phyloP scores from a whole-genome alignment of 2,113 vertebrate species.

The Pleuronectes platessa region DNA sequence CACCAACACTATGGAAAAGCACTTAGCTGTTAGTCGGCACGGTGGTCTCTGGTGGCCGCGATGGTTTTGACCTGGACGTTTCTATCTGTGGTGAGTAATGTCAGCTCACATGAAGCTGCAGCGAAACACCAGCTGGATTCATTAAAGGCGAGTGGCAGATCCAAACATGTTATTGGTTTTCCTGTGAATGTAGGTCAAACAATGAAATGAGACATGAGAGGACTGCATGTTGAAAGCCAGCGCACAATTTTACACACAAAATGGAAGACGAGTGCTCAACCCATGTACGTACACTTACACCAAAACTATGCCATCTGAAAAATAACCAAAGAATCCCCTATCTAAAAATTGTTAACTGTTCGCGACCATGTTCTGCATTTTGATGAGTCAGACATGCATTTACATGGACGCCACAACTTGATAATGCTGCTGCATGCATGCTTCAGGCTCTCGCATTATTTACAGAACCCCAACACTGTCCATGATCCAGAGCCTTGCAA shows the following conservation, averaged over 20 bases:
- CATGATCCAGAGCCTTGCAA: conserved; percentile 4
- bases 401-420: not conserved
- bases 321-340: too few relatives aligned
- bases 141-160: conserved; percentile 29
- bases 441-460: conserved; percentile 5
- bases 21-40: conserved; percentile 25
- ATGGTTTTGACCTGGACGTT: conserved; percentile 33
- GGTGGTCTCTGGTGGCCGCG: conserved; percentile 37
- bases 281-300: not conserved
- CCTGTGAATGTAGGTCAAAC: not conserved
- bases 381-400: not conserved
- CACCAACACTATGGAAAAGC: conserved; percentile 53
- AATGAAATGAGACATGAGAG: not conserved
- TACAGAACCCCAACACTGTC: conserved; percentile 9
- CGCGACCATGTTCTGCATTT: not conserved
- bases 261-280: not conserved
- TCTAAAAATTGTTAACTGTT: not conserved
- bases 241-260: not conserved
- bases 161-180: conserved; percentile 29
- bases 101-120: conserved; percentile 16
- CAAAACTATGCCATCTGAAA: too few relatives aligned
- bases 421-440: conserved; percentile 5
- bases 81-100: conserved; percentile 32
- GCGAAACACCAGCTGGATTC: conserved; percentile 29
- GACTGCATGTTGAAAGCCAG: not conserved